Base-by-base conservation (phyloP, 2,888 invertebrate genomes). In the Polia nebulosa region DNA sequence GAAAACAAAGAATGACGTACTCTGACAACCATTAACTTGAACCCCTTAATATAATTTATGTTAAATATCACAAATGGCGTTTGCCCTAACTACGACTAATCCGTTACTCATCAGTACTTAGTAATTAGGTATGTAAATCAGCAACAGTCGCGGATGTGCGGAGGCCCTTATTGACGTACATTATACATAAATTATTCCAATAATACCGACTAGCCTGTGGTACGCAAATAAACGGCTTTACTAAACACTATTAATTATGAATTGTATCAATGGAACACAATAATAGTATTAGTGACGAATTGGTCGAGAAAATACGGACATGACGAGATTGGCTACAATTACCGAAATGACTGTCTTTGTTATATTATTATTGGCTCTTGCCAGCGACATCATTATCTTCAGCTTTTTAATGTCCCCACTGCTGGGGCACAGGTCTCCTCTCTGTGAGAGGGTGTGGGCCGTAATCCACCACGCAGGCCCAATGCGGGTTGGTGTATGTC, bases 41-140 rank as follows among this genome's bases (percentile, higher is more conserved):
- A 49, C 7, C 22, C 9, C 22, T 17, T 29, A 29, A 27, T 27
- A 34, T 9, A 32, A 51, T 67, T 49, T 36, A 68, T 27, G 32
- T n/a, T 27, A 36, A 74, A 41, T 41, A 41, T 41, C 1, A 41
- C 8, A 41, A 66, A 67, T 53, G 25, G 15, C 17, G 11, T 32
- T 66, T 67, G 76, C 36, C 15, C 44, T 53, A 53, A 70, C 53
- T 20, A 39, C 25, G 17, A 7, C 29, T 52, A 53, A 52, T 52
- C 76, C 45, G 32, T 25, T 67, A 76, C n/a, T 25, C 29, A 44
- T 66, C 67, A 66, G 29, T 13, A 25, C 29, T n/a, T 17, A n/a
- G 39, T 70, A 8, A 67, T 76, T 47, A 70, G 8, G 17, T 75
- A 70, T 70, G 67, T 53, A 70, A 69, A 69, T 75, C 36, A 75